These are phyloP conservation scores for Lucilia sericata DNA, from an alignment of 1,140 invertebrate genomes.

Conservation along the genomic window DNA sequence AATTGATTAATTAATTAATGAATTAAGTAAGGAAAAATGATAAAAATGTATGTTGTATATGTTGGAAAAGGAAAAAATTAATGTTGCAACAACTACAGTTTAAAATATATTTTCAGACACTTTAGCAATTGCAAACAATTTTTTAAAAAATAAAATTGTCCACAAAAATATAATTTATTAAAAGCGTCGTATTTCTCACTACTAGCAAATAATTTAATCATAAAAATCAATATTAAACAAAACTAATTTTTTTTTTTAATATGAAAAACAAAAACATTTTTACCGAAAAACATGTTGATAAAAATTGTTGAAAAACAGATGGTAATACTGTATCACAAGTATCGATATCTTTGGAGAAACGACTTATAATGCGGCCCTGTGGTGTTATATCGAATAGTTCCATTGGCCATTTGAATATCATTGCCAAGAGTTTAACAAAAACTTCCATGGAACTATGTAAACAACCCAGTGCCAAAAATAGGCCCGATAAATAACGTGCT, in stretches of 20 bases:
- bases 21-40: background rate
- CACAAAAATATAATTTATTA: too few relatives aligned
- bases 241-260: background rate
- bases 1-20: background rate
- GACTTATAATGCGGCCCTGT: conserved; percentile 79
- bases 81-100: conserved; percentile 11
- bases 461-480: conserved; percentile 67
- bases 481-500: conserved; percentile 61
- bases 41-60: background rate
- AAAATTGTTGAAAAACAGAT: conserved; percentile 54
- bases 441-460: conserved; percentile 68
- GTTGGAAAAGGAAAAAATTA: background rate
- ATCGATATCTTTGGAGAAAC: conserved; percentile 82
- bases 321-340: conserved; percentile 73
- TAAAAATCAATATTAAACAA: background rate
- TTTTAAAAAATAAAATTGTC: background rate
- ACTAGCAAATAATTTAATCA: too few relatives aligned
- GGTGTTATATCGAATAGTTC: conserved; percentile 85
- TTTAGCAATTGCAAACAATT: background rate
- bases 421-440: conserved; percentile 73
- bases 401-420: conserved; percentile 77
- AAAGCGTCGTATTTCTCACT: too few relatives aligned
- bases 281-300: conserved; percentile 63
- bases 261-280: conserved; percentile 38
- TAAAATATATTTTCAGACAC: background rate